Evolutionary conservation across 2,888 invertebrate genomes (phyloP).

Genomic region (Drosophila nigricruria): DNA sequence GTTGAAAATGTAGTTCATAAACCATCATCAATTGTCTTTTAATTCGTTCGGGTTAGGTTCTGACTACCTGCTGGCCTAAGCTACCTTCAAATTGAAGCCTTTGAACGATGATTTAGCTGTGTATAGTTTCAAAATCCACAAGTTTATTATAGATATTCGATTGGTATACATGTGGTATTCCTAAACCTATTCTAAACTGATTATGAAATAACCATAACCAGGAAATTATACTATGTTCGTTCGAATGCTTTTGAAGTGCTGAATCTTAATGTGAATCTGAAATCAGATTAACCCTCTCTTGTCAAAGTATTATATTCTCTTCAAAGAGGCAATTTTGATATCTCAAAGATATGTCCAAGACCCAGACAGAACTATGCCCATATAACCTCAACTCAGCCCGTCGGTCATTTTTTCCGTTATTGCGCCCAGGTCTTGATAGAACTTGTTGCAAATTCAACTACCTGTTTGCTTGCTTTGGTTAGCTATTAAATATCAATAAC

Average conservation of each 20-base stretch:
- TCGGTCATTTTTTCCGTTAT: background rate
- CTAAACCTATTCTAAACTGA: no score
- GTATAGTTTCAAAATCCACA: background rate
- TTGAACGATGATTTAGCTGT: background rate
- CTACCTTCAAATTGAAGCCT: background rate
- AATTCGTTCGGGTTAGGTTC: background rate
- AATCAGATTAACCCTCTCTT: no score
- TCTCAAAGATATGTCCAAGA: no score
- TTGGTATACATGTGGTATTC: no score
- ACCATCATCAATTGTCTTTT: constrained; percentile 5
- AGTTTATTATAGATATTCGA: background rate
- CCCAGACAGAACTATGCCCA: background rate
- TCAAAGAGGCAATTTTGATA: no score
- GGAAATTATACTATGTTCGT: no score
- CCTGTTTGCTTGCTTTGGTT: constrained; percentile 18
- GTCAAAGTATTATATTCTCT: no score
- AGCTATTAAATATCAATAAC: constrained; percentile 66
- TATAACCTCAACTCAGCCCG: background rate
- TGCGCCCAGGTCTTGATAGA: no score
- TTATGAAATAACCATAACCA: no score
- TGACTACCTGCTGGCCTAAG: background rate
- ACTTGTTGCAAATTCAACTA: constrained; percentile 7
- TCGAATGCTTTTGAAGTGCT: no score
- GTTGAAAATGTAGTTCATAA: background rate
- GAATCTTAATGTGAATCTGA: no score